Evolutionary conservation across 2,888 invertebrate genomes (phyloP), one percentile per base, ranked within the genome.

Genomic region (Caradrina kadenii): DNA sequence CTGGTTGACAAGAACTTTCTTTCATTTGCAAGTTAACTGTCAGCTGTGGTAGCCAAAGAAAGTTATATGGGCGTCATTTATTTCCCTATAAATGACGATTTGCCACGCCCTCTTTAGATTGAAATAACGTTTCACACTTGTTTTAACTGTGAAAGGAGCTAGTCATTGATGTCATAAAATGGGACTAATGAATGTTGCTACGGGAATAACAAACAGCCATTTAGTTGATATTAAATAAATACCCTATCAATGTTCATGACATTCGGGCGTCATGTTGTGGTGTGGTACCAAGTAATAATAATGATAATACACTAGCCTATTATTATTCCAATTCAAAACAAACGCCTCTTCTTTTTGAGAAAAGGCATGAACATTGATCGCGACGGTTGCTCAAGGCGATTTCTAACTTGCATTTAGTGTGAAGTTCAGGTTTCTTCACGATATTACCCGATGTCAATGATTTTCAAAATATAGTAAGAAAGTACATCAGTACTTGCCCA

Each of bases 21-120:
- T 74, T 76, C 71, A 81, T 81, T 83, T 78, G 69, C 84, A 81
- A 82, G 64, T 81, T 69, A 69, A 73, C 66, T 42, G 42, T 66
- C 77, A 74, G 69, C 67, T 68, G 68, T 31, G 39, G 61, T 53
- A 73, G 26, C 55, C 17, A 50, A 72, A 64, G 75, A 83, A 81
- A 82, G 81, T 75, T 75, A 63, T 73, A 56, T 69, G 52, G 35
- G 21, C 62, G 52, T 60, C 54, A 64, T 63, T 81, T 55, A 63
- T 63, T 77, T 77, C 49, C 54, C n/a, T 66, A 42, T 65, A 73
- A 63, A 72, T 79, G 55, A 69, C 62, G 42, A 50, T 69, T 54
- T 52, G 22, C 31, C 60, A 67, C 54, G 62, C 61, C 54, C 35
- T 61, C 52, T 53, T 54, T 31, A 55, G 55, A 63, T 76, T 72